phyloP scores from a whole-genome alignment of 2,797 vertebrate genomes.

The Alfaro cultratus region DNA sequence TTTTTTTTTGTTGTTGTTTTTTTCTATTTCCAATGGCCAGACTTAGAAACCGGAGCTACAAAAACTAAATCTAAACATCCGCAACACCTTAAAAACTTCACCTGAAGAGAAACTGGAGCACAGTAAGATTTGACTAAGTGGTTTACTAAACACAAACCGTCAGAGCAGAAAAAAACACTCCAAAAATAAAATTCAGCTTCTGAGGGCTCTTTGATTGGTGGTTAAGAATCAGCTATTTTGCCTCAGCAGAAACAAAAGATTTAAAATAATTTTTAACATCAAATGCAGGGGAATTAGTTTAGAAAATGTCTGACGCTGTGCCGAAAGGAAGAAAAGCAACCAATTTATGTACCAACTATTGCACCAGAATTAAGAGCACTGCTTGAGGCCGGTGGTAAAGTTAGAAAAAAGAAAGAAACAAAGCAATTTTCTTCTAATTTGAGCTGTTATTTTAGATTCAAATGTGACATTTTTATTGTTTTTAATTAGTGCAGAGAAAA shows the following conservation, averaged over 20 bases:
- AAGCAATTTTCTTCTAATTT: not conserved
- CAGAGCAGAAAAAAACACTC: slow-evolving; percentile 52
- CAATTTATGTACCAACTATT: slow-evolving; percentile 35
- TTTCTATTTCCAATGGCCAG: no score
- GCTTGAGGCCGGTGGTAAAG: slow-evolving; percentile 19
- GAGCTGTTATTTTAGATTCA: not conserved
- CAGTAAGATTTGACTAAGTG: slow-evolving; percentile 28
- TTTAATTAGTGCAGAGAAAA: slow-evolving; percentile 15
- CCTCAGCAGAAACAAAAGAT: slow-evolving; percentile 57
- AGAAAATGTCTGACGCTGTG: slow-evolving; percentile 34
- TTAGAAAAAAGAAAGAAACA: not conserved
- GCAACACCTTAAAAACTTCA: slow-evolving; percentile 7
- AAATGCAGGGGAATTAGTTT: slow-evolving; percentile 65
- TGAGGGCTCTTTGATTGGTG: slow-evolving; percentile 62
- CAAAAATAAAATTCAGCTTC: slow-evolving; percentile 43
- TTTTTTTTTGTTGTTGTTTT: no score
- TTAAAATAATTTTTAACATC: slow-evolving; percentile 72
- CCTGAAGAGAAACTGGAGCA: slow-evolving; percentile 17
- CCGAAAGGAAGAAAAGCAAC: slow-evolving; percentile 10
- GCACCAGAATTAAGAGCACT: slow-evolving; percentile 11
- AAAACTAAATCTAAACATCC: not conserved
- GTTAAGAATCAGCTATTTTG: slow-evolving; percentile 70
- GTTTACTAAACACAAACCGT: slow-evolving; percentile 60
- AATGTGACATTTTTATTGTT: slow-evolving; percentile 34
- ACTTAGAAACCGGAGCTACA: no score